phyloP scores from a whole-genome alignment of 2,888 invertebrate genomes.

The Heliconius sara region DNA sequence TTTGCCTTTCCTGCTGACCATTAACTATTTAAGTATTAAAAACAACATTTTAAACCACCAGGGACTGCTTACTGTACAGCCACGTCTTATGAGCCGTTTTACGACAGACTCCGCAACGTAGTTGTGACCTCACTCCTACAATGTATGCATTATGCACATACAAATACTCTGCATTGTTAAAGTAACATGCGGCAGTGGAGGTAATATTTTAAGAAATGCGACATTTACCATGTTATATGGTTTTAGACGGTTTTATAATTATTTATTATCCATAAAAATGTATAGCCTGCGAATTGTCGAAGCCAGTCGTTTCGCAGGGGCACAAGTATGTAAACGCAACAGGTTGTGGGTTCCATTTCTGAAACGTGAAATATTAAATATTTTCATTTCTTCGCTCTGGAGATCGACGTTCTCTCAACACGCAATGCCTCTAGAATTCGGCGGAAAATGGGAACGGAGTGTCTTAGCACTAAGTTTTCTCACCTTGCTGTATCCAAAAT shows the following conservation, averaged over 20 bases:
- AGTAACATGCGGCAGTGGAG: constrained; percentile 14
- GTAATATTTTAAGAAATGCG: constrained; percentile 28
- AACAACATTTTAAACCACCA: neutral
- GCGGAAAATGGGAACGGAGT: too few relatives aligned
- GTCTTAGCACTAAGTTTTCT: too few relatives aligned
- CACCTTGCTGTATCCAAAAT: too few relatives aligned
- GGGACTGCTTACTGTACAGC: constrained; percentile 53
- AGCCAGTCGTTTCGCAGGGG: too few relatives aligned
- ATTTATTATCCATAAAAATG: constrained; percentile 36
- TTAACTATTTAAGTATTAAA: too few relatives aligned
- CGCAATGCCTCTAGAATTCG: too few relatives aligned
- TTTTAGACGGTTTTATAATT: constrained; percentile 21
- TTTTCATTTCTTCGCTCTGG: too few relatives aligned
- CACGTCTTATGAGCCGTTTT: constrained; percentile 68
- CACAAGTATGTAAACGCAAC: too few relatives aligned
- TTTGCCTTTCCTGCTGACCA: too few relatives aligned
- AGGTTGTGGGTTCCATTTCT: too few relatives aligned
- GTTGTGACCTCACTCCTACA: constrained; percentile 41
- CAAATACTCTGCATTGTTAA: constrained; percentile 46
- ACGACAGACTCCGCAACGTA: constrained; percentile 43
- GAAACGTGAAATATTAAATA: too few relatives aligned
- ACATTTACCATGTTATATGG: constrained; percentile 1
- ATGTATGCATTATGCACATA: constrained; percentile 41
- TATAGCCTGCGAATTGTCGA: neutral
- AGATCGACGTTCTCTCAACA: too few relatives aligned